Evolutionary conservation across 2,113 vertebrate species (phyloP).

Genomic region (Nycticebus coucang): DNA sequence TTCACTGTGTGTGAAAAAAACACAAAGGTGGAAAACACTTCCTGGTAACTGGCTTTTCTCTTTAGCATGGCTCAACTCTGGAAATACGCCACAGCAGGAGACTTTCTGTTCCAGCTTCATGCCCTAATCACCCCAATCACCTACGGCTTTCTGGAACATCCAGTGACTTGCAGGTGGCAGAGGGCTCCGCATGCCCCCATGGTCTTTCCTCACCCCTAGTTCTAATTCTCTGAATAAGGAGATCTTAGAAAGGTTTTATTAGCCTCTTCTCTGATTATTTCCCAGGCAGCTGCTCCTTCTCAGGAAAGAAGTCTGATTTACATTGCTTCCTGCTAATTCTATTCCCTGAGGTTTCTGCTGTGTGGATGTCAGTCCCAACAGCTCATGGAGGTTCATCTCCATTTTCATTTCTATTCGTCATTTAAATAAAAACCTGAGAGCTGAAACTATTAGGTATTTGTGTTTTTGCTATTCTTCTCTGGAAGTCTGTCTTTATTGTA

Average conservation of each 20-base stretch:
- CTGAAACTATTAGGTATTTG: not conserved
- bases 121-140: not conserved
- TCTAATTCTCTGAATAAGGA: not conserved
- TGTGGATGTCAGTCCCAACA: not conserved
- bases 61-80: not conserved
- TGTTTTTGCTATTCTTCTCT: constrained; percentile 10
- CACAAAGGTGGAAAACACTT: not conserved
- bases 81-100: not conserved
- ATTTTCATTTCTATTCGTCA: not conserved
- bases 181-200: not conserved
- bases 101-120: not conserved
- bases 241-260: not conserved
- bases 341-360: not conserved
- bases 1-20: not conserved
- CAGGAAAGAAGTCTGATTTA: not conserved
- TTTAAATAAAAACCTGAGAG: constrained; percentile 9
- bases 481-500: constrained; percentile 9
- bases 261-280: not conserved
- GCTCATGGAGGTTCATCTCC: not conserved
- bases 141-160: fast-evolving
- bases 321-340: not conserved
- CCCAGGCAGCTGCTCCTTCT: not conserved
- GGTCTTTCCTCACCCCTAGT: not conserved
- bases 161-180: not conserved
- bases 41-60: not conserved